Evolutionary conservation across 2,113 vertebrate species (phyloP), one percentile per base, ranked within the genome.

Genomic region (Verasper variegatus): DNA sequence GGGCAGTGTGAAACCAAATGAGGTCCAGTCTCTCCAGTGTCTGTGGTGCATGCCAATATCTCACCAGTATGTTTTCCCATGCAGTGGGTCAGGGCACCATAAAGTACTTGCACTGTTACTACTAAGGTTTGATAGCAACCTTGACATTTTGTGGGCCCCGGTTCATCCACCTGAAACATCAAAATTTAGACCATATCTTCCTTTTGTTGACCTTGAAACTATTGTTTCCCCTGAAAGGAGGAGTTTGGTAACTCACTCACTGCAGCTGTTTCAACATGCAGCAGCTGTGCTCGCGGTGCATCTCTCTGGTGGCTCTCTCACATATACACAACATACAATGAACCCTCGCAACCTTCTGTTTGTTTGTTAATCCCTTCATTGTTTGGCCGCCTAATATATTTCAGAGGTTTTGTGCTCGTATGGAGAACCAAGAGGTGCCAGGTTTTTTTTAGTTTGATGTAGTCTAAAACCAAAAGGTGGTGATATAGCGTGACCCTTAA

Each of bases 181-280:
- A 17, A 6, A 31, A 31, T 65, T 40, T 31, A 23, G 21, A 35
- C 3, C 2, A 18, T 31, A 0, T 52, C 18, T 54, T 31, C 12
- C 12, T 17, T 42, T 24, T 24, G 14, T 42, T 42, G 52, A 68
- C n/a, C 52, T 42, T 20, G 11, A 56, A 20, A 24, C 3, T 5
- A 37, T 65, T 10, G 4, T 45, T 5, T 58, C 4, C n/a, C 35
- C 52, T 61, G 47, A 18, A 51, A 24, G 26, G 54, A 65, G 4
- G 20, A 45, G 65, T 56, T 49, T 24, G 10, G 31, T 18, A 15
- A 12, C 47, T 14, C 3, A 12, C 14, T 18, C 7, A 26, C 65
- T 65, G 74, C 74, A 78, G 65, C 78, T 85, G 69, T 81, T 77
- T 74, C 64, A 66, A 66, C 42, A 81, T 15, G 54, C 54, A 77